Percentiles rank a stretch among this genome's conserved stretches.
Evolutionary conservation across 2,113 vertebrate genomes (phyloP).

Genomic region (Anser cygnoides): DNA sequence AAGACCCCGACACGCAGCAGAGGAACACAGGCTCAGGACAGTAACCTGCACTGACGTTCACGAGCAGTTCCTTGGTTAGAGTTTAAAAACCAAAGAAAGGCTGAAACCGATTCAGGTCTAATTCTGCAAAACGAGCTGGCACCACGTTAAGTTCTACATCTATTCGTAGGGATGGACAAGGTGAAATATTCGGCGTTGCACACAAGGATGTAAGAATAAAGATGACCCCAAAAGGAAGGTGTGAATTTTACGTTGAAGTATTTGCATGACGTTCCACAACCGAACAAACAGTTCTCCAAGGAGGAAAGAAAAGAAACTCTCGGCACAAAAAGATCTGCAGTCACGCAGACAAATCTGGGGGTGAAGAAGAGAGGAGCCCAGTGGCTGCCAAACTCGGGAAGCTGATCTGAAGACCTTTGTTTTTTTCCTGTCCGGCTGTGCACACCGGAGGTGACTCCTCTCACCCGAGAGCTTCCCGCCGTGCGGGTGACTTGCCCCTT

Average conservation of each 20-base stretch:
- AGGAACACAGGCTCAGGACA: background rate
- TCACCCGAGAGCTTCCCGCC: accelerated
- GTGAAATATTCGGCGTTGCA: background rate
- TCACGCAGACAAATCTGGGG: background rate
- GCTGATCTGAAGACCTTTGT: accelerated
- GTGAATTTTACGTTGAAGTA: background rate
- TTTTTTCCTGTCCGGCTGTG: background rate
- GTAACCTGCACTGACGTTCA: accelerated
- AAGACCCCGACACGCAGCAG: accelerated
- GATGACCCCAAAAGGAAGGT: background rate
- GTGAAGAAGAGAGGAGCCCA: background rate
- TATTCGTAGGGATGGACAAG: background rate
- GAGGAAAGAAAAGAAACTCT: background rate
- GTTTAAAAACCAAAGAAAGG: background rate
- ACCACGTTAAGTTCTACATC: background rate
- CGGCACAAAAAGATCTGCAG: background rate
- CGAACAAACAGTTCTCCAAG: background rate
- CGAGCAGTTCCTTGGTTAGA: accelerated
- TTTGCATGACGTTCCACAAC: background rate
- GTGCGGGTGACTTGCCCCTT: accelerated
- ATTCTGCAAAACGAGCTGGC: background rate
- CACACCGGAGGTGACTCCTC: accelerated
- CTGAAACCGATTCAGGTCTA: background rate
- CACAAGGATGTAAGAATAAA: background rate
- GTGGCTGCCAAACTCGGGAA: accelerated